Base-by-base conservation (phyloP, 2,888 invertebrate genomes). In the Eristalis intricaria region DNA sequence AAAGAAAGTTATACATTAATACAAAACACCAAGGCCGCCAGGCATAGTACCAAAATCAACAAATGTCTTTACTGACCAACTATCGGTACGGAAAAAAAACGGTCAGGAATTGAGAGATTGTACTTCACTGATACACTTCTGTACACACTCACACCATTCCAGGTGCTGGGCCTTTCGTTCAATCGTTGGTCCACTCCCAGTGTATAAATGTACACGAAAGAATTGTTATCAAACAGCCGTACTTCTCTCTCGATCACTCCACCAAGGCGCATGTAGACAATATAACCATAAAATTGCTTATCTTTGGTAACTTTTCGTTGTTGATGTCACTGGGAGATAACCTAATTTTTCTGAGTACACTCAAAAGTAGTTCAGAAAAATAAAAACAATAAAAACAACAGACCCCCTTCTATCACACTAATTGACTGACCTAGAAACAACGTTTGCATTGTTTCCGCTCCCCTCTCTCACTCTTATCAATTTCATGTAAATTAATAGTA, bases 391-490 rank as follows among this genome's bases (percentile, higher is more conserved):
- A n/a, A 15, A 3, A n/a, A 50, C 50, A 50, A 8, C 70, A 58
- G 58, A 40, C 26, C n/a, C n/a, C n/a, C 58, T 60, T 60, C n/a
- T 70, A 60, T 60, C 70, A 26, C 56, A 19, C 64, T 11, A 40
- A 74, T 73, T 35, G 64, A 23, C 8, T 75, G 75, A 66, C 65
- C 75, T 66, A 65, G 58, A 75, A 75, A 65, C 56, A 65, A 58
- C 26, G 75, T 65, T 73, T 35, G 71, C n/a, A 7, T 19, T 73
- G 22, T 35, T 35, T 0, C 35, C 7, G 26, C 38, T n/a, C 4
- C n/a, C 1, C 50, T 50, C 50, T 8, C 19, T 19, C 19, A 0
- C 19, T 19, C 19, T 8, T 50, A 69, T 69, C 69, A 58, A 58
- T 43, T 56, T 56, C 32, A 32, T 50, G 56, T 60, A 60, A 60